Percentiles rank a stretch among this genome's conserved stretches.
Conservation (phyloP, 2,797 vertebrate species). For the Odontamblyopus rebecca region DNA sequence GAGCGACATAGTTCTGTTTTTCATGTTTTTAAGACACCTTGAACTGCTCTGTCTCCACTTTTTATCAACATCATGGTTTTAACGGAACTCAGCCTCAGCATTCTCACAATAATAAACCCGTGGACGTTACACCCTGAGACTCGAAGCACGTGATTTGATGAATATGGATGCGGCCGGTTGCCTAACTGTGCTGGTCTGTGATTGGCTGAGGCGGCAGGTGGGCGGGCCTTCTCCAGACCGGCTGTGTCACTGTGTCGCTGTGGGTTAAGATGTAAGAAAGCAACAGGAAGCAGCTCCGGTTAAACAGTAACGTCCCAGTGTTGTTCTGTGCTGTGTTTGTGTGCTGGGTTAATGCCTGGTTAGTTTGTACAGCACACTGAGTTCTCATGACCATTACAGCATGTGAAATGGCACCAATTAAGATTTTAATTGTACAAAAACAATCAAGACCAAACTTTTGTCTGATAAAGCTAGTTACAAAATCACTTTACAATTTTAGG, state of each 20-base stretch:
- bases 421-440: not conserved
- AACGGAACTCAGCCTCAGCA: too few species aligned
- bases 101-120: not conserved
- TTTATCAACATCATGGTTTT: too few species aligned
- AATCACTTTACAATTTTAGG: not conserved
- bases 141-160: constrained; percentile 4
- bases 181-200: not conserved
- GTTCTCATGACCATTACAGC: not conserved
- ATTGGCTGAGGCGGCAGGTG: constrained; percentile 8
- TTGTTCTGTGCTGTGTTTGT: not conserved
- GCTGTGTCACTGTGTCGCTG: constrained; percentile 2
- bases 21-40: too few species aligned
- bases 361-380: rapidly evolving
- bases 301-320: constrained; percentile 25
- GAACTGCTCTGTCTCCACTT: too few species aligned
- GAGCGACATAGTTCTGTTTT: too few species aligned
- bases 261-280: constrained; percentile 38
- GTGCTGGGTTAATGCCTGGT: not conserved
- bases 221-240: constrained; percentile 11
- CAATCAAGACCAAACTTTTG: not conserved
- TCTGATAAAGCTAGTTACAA: not conserved
- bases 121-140: not conserved
- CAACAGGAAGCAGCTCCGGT: constrained; percentile 43
- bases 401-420: not conserved
- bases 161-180: not conserved